Evolutionary conservation across 2,797 vertebrate genomes (phyloP).

Genomic region (Channa striata): DNA sequence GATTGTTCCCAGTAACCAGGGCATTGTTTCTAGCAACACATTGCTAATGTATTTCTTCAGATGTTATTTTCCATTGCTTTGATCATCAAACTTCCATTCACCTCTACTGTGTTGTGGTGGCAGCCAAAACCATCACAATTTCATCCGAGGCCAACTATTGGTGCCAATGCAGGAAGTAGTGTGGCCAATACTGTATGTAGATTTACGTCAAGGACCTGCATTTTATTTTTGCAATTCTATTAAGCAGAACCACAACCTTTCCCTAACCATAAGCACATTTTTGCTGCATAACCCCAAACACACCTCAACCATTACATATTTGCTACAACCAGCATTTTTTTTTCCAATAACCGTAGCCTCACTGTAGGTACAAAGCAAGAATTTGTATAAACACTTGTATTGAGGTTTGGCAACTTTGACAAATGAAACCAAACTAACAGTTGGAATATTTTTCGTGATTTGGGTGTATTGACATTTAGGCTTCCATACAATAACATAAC

Average conservation of each 20-base stretch:
- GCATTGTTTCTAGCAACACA: constrained; percentile 17
- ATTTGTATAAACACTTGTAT: background rate
- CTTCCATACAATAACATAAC: background rate
- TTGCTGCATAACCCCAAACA: background rate
- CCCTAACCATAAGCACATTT: background rate
- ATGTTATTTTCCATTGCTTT: constrained; percentile 1
- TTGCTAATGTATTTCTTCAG: background rate
- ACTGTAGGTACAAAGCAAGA: background rate
- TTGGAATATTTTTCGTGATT: background rate
- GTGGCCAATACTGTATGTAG: too few relatives aligned
- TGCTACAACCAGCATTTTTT: background rate
- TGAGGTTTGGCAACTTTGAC: background rate
- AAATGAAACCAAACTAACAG: background rate
- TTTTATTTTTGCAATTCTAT: background rate
- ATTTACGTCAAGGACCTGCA: constrained; percentile 1
- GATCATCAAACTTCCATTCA: background rate
- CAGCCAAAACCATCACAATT: background rate
- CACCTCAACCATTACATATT: background rate
- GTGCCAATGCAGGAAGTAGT: background rate
- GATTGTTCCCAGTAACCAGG: constrained; percentile 15
- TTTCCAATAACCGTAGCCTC: background rate
- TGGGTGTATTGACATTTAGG: background rate
- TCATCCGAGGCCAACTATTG: background rate
- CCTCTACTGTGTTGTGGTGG: background rate
- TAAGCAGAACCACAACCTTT: background rate